Percentiles rank a stretch among this genome's conserved stretches.
These are phyloP conservation scores for Gobio occitaniae DNA, from an alignment of 2,797 vertebrate genomes.

Conservation along the genomic window DNA sequence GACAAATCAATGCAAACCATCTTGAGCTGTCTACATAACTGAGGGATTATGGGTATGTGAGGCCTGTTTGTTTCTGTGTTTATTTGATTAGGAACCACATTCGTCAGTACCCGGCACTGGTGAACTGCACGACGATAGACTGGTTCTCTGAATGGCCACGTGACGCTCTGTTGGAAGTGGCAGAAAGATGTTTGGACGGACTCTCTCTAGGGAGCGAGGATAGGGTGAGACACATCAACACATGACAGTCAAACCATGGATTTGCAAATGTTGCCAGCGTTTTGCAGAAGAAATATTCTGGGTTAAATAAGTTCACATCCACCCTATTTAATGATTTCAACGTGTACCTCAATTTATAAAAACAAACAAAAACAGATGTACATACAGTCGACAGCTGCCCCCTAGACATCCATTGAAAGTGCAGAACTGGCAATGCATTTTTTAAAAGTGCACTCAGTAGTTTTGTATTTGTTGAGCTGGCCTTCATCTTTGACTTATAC, in stretches of 20 bases:
- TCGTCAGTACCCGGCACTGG: conserved; percentile 89
- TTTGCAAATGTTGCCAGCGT: background rate
- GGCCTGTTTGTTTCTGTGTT: conserved; percentile 27
- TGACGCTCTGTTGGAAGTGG: conserved; percentile 89
- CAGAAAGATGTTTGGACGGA: conserved; percentile 84
- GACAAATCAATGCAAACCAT: conserved; percentile 54
- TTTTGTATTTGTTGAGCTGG: background rate
- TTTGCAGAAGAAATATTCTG: background rate
- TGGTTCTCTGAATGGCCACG: conserved; percentile 93
- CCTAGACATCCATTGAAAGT: background rate
- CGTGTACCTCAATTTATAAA: background rate
- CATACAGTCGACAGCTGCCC: background rate
- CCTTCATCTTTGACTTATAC: background rate
- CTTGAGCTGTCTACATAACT: conserved; percentile 41
- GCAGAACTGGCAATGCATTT: background rate
- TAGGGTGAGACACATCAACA: conserved; percentile 73
- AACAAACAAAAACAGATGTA: background rate
- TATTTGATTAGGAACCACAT: conserved; percentile 79
- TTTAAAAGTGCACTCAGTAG: background rate
- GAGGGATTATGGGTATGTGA: conserved; percentile 26
- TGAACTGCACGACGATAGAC: conserved; percentile 91
- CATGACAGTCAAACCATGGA: background rate
- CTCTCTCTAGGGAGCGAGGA: conserved; percentile 79
- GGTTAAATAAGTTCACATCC: background rate
- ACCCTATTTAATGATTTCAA: background rate